phyloP scores from a whole-genome alignment of 2,888 invertebrate species.

The Acronicta aceris region DNA sequence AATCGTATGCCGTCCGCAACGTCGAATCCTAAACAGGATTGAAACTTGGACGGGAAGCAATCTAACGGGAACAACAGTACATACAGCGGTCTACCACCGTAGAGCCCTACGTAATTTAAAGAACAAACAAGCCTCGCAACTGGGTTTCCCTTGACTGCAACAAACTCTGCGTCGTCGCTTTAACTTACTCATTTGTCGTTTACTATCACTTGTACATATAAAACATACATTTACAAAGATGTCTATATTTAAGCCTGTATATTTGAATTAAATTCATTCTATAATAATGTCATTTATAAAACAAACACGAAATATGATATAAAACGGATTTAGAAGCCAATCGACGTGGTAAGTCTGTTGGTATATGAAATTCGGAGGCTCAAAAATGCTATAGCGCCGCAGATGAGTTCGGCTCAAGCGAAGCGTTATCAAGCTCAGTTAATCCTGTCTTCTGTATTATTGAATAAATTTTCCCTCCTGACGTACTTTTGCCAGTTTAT shows the following conservation, averaged over 20 bases:
- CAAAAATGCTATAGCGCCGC: constrained; percentile 76
- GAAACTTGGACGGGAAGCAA: constrained; percentile 76
- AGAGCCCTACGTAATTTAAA: constrained; percentile 78
- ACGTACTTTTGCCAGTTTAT: constrained; percentile 73
- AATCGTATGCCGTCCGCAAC: constrained; percentile 68
- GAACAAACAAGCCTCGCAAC: constrained; percentile 76
- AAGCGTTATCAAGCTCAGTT: constrained; percentile 82
- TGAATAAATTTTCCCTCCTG: constrained; percentile 80
- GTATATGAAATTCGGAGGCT: constrained; percentile 72
- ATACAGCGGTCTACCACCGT: constrained; percentile 66
- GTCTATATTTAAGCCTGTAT: constrained; percentile 33
- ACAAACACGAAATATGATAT: constrained; percentile 55
- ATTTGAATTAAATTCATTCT: constrained; percentile 17
- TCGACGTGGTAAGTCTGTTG: constrained; percentile 61
- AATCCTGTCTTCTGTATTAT: constrained; percentile 84
- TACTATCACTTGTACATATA: constrained; percentile 49
- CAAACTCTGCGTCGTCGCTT: constrained; percentile 70
- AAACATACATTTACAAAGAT: constrained; percentile 23
- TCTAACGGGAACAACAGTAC: constrained; percentile 72
- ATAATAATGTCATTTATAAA: constrained; percentile 49
- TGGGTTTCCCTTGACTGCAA: constrained; percentile 71
- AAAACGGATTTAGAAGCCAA: constrained; percentile 59
- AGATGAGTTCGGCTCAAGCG: constrained; percentile 79
- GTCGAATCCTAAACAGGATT: constrained; percentile 72
- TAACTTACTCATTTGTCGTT: constrained; percentile 72